phyloP scores from a whole-genome alignment of 2,888 invertebrate genomes.

The Calliopum simillimum region DNA sequence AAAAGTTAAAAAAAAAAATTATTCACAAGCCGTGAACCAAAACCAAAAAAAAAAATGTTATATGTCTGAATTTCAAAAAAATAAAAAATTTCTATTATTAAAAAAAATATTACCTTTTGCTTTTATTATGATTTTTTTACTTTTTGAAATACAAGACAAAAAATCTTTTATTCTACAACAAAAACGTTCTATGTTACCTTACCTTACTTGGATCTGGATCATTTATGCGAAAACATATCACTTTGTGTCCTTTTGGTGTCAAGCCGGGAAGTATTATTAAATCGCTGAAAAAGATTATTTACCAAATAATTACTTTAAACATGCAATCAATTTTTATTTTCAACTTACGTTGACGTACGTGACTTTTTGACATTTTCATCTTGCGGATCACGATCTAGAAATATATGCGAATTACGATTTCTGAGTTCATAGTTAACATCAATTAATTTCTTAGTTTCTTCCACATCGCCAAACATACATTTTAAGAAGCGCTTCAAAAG shows the following conservation, averaged over 20 bases:
- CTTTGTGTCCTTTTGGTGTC: conserved; percentile 56
- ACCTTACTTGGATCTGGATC: conserved; percentile 58
- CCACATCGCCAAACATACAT: conserved; percentile 55
- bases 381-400: conserved; percentile 68
- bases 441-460: conserved; percentile 57
- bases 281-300: conserved; percentile 47
- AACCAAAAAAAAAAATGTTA: no score
- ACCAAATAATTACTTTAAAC: neutral
- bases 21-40: no score
- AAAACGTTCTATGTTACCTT: neutral
- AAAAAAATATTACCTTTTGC: no score
- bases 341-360: conserved; percentile 49
- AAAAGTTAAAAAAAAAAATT: no score
- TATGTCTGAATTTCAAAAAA: no score
- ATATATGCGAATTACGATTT: conserved; percentile 70
- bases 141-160: no score
- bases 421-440: conserved; percentile 67
- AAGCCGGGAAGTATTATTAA: conserved; percentile 56
- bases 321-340: neutral
- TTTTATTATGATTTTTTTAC: no score
- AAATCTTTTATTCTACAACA: no score
- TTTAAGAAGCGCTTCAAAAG: conserved; percentile 58
- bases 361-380: conserved; percentile 50
- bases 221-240: conserved; percentile 53
- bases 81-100: no score